phyloP scores from a whole-genome alignment of 2,888 invertebrate species.

The Sarcophaga caerulescens region DNA sequence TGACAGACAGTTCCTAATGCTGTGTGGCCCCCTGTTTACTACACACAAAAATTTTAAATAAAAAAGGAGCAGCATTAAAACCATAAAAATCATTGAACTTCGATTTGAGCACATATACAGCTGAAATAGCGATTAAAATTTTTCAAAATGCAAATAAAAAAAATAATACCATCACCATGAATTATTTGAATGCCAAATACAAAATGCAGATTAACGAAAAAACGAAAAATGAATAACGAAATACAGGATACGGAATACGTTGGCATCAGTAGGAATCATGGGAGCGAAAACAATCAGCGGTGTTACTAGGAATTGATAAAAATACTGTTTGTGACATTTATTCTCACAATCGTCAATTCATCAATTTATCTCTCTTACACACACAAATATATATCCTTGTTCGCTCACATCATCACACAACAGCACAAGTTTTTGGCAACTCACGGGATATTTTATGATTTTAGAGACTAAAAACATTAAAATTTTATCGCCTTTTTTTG shows the following conservation, averaged over 20 bases:
- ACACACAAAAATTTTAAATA: neutral
- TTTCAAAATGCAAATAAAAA: conserved; percentile 36
- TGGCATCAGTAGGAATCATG: conserved; percentile 22
- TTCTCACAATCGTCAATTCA: conserved; percentile 9
- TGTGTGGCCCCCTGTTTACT: neutral
- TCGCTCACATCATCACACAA: neutral
- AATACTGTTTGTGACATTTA: conserved; percentile 37
- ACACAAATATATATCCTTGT: neutral
- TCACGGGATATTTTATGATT: neutral
- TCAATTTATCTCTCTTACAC: neutral
- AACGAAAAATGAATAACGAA: neutral
- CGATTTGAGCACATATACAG: neutral
- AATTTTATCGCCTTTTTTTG: neutral
- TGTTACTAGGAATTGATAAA: neutral
- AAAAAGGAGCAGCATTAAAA: neutral
- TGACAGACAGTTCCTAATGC: neutral
- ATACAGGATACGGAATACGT: neutral
- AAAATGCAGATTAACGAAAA: neutral
- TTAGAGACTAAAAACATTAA: neutral
- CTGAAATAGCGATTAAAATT: conserved; percentile 14
- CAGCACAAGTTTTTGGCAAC: neutral
- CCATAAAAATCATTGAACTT: conserved; percentile 40
- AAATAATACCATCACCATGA: conserved; percentile 42
- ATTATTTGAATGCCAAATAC: conserved; percentile 52
- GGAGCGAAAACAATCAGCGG: conserved; percentile 34